Evolutionary conservation across 1,140 invertebrate genomes (phyloP), one percentile per base, ranked within the genome.

Genomic region (Danaus plexippus): DNA sequence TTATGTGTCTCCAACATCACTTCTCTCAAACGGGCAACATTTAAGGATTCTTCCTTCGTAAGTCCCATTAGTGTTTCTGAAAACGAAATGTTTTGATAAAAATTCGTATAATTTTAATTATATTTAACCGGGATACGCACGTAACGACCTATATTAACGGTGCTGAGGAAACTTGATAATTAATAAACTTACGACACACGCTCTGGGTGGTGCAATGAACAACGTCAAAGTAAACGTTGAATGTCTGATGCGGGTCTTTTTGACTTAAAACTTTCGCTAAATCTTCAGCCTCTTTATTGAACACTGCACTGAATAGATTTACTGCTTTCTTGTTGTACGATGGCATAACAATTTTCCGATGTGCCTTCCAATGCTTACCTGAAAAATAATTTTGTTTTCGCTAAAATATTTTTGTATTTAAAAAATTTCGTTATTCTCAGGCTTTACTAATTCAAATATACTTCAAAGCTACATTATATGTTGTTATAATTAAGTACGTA

Each of bases 61-160:
- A 83, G 56, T 2, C 80, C 80, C 69, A 83, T 75, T 2, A 83
- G 57, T 8, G 80, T 83, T 67, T 76, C 80, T 83, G 66, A 51
- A 80, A 77, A 40, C n/a, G 15, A 15, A 15, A 15, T 15, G 15
- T 15, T 15, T 15, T 3, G 1, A 15, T 15, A 15, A 15, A 15
- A 15, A 15, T 15, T 15, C 15, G 15, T 15, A 15, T 15, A 3
- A 15, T 15, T 15, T 15, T 1, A 15, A 15, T 15, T 15, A 15
- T 15, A 15, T 15, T 15, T 15, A 15, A 1, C 3, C 15, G 15
- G 15, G 15, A 15, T 15, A 15, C 3, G 15, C 15, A 15, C 15
- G 3, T 15, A 1, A 15, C 15, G 15, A 15, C 1, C 15, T 15
- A 15, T 15, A 1, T 15, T 15, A 15, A 54, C 46, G 46, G n/a